phyloP scores from a whole-genome alignment of 1,140 invertebrate species.

The Bradynema listronoti region DNA sequence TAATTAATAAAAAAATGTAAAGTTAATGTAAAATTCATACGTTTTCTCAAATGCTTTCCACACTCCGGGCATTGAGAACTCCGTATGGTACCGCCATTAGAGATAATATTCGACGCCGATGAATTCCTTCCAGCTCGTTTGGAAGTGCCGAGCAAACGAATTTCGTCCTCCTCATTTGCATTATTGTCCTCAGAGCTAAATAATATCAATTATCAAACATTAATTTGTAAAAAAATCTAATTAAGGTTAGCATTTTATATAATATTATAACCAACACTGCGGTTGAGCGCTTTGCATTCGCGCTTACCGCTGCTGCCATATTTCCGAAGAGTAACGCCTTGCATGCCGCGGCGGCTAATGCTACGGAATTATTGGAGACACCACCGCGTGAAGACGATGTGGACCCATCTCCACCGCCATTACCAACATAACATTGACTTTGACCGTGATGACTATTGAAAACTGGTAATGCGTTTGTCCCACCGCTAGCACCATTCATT shows the following conservation, averaged over 20 bases:
- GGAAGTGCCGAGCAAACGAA: no score
- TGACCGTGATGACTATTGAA: neutral
- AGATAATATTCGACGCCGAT: neutral
- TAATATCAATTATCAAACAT: no score
- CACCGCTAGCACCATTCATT: neutral
- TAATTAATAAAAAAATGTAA: neutral
- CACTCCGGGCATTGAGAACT: slow-evolving; percentile 48
- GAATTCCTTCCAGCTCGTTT: no score
- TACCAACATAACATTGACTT: neutral
- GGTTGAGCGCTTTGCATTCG: no score
- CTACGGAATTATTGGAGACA: no score
- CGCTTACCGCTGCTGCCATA: neutral
- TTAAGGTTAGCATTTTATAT: no score
- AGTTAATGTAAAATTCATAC: slow-evolving; percentile 25
- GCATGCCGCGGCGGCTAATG: slow-evolving; percentile 16
- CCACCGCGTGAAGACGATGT: no score
- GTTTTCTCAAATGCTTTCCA: slow-evolving; percentile 54
- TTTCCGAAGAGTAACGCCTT: slow-evolving; percentile 19
- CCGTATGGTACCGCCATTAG: neutral
- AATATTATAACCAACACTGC: no score
- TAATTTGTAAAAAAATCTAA: no score
- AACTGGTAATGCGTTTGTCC: neutral
- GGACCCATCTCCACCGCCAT: neutral
- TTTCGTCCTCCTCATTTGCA: no score
- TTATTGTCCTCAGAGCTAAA: no score